Evolutionary conservation across 2,888 invertebrate species (phyloP), one percentile per base, ranked within the genome.

Genomic region (Netelia melanura): DNA sequence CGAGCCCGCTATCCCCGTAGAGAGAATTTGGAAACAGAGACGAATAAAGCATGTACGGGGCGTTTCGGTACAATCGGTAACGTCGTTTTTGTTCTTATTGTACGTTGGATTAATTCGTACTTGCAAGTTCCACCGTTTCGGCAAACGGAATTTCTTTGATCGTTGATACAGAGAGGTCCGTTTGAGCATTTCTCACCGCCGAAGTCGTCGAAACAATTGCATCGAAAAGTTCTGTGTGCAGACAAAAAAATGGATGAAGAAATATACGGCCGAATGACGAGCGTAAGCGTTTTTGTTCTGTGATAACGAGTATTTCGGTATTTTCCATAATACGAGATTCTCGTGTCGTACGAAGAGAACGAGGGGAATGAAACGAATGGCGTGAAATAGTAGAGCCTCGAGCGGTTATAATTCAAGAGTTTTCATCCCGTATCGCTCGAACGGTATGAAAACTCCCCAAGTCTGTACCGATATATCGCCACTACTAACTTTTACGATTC

Each of bases 71-170:
- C 38, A 38, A 38, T 38, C 6, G 8, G 38, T 38, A 38, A 38
- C 38, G 38, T 38, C 38, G 38, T 38, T 38, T 48, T 48, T 48
- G 5, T 14, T 48, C 11, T 3, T 6, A 14, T 48, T 48, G 11
- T 11, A 14, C 3, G 11, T 48, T 54, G 30, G 23, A 17, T 64
- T 71, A 79, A 64, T 65, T 81, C 88, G 81, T 95, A 98, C 98
- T 97, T 96, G 96, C 98, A 98, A 71, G 95, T 96, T 84, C 97
- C 98, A 54, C 97, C 97, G 91, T 98, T 98, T 93, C 96, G 96
- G 94, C 98, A 98, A 91, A 96, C 95, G 83, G 91, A 89, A 90
- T 94, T 94, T 82, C 94, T 95, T 83, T 95, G 95, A 62, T 95
- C 95, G 80, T 95, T 95, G 84, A 96, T 96, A 93, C 98, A 98